Percentiles rank a stretch among this genome's conserved stretches.
phyloP scores from a whole-genome alignment of 2,797 vertebrate genomes.

The Dromococcyx pavoninus region DNA sequence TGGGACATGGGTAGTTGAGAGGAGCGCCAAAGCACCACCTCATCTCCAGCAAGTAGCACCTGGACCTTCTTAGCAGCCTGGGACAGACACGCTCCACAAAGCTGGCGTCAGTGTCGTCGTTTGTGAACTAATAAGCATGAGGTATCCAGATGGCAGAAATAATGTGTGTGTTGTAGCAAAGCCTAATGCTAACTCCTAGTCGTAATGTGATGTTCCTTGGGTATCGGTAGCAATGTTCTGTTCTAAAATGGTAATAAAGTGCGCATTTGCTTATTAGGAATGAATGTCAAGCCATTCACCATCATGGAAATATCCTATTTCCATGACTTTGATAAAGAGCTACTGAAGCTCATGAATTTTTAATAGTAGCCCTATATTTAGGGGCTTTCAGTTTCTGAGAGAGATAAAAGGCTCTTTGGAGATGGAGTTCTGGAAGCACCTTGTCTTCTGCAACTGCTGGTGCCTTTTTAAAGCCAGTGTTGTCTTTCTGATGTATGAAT shows the following conservation, averaged over 20 bases:
- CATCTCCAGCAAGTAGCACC: neutral
- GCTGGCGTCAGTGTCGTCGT: neutral
- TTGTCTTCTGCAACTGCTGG: conserved; percentile 35
- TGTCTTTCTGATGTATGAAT: conserved; percentile 36
- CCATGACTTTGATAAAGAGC: conserved; percentile 68
- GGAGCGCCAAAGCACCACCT: neutral
- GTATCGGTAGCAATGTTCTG: neutral
- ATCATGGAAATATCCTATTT: conserved; percentile 68
- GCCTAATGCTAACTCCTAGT: neutral
- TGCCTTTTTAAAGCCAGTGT: conserved; percentile 68
- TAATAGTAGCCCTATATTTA: conserved; percentile 77
- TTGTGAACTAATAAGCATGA: neutral
- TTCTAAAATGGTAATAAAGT: conserved; percentile 56
- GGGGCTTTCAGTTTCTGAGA: conserved; percentile 67
- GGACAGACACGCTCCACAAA: rapidly evolving
- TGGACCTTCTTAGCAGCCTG: neutral
- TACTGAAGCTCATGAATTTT: conserved; percentile 72
- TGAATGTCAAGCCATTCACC: conserved; percentile 63
- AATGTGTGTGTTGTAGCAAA: neutral
- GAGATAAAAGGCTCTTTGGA: conserved; percentile 64
- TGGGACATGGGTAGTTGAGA: rapidly evolving
- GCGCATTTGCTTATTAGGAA: conserved; percentile 60
- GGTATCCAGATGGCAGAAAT: neutral
- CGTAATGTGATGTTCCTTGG: conserved; percentile 5
- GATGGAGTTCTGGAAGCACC: conserved; percentile 36